Conservation (phyloP, 2,888 invertebrate genomes). For the Agrochola lota region DNA sequence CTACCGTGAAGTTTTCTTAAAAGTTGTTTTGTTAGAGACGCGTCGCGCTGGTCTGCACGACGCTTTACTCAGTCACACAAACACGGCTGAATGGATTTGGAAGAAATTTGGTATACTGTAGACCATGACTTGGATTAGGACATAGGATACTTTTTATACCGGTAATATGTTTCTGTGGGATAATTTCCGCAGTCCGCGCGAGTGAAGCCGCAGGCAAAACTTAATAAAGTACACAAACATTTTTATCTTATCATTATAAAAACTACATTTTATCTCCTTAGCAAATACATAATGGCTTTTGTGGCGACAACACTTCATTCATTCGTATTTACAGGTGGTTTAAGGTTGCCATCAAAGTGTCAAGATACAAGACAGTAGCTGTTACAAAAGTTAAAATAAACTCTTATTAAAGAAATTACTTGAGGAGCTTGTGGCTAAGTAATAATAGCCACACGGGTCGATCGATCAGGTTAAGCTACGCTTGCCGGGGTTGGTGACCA, state of each 20-base stretch:
- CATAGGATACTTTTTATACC: background rate
- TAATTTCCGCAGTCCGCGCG: background rate
- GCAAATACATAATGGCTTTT: background rate
- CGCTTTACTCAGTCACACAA: no score
- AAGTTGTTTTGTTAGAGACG: no score
- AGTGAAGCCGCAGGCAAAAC: background rate
- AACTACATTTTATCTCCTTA: conserved; percentile 8
- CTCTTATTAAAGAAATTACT: no score
- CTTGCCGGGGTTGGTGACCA: no score
- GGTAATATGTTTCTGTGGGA: background rate
- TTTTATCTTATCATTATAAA: conserved; percentile 23
- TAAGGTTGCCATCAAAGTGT: background rate
- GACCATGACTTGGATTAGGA: background rate
- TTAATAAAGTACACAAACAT: background rate
- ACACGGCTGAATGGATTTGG: background rate
- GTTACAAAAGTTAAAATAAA: background rate
- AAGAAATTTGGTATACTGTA: background rate
- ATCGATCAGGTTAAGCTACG: no score
- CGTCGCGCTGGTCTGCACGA: no score
- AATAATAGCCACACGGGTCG: no score
- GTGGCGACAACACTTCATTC: background rate
- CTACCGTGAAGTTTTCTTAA: no score
- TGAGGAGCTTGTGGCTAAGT: no score
- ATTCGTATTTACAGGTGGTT: conserved; percentile 7
- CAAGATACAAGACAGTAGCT: background rate